These are phyloP conservation scores for Scelioninae gen. 1 DNA, from an alignment of 2,888 invertebrate genomes.

Conservation along the genomic window DNA sequence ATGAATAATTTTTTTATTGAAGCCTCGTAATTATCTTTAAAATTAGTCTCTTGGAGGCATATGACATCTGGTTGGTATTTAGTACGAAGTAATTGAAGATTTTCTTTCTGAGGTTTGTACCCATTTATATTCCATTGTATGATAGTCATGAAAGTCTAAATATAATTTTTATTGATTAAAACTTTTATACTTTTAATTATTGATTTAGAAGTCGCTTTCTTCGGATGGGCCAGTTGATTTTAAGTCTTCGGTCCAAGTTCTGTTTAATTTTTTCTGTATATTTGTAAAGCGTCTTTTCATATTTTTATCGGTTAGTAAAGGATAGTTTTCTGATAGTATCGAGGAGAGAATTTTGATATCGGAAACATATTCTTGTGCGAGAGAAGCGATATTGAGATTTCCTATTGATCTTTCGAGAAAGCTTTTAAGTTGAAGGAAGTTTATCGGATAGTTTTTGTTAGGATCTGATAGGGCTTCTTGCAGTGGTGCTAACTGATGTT, in stretches of 20 bases:
- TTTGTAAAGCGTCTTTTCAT: conserved; percentile 9
- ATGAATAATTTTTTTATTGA: not conserved
- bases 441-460: not conserved
- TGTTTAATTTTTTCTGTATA: not conserved
- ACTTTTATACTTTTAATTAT: too few species aligned
- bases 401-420: conserved; percentile 13
- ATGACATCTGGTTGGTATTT: conserved; percentile 1
- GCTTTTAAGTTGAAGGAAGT: conserved; percentile 12
- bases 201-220: too few species aligned
- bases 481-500: not conserved
- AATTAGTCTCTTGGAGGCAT: conserved; percentile 23
- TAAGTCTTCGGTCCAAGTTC: too few species aligned
- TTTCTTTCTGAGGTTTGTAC: conserved; percentile 12
- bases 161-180: too few species aligned
- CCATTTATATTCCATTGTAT: conserved; percentile 24
- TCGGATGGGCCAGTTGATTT: too few species aligned
- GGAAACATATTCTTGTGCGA: not conserved
- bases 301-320: conserved; percentile 1
- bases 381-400: not conserved
- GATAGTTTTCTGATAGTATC: not conserved
- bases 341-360: not conserved
- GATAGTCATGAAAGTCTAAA: too few species aligned
- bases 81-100: not conserved
- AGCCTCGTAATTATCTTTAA: conserved; percentile 1
- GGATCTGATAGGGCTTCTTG: not conserved